Evolutionary conservation across 2,888 invertebrate species (phyloP).

Genomic region (Allacma fusca): DNA sequence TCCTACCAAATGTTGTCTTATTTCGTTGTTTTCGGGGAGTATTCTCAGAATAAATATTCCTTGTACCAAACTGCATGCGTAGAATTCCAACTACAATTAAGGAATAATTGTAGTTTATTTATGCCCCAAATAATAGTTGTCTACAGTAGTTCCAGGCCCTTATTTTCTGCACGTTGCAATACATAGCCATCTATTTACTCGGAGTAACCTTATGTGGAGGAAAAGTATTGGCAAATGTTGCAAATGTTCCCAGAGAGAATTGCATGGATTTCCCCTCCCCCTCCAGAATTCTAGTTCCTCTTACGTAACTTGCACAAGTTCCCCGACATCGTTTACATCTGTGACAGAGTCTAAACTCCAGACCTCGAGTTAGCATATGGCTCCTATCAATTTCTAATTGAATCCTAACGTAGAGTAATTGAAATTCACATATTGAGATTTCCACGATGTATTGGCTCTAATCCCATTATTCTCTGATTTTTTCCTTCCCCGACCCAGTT

Average conservation of each 20-base stretch:
- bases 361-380: background rate
- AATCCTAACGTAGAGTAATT: slow-evolving; percentile 23
- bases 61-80: too few relatives aligned
- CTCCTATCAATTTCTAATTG: slow-evolving; percentile 33
- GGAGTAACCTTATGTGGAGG: background rate
- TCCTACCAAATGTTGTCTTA: too few relatives aligned
- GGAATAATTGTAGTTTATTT: too few relatives aligned
- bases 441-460: background rate
- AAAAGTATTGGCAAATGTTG: slow-evolving; percentile 7
- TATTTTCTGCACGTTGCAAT: too few relatives aligned
- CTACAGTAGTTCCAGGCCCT: too few relatives aligned
- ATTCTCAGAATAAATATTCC: too few relatives aligned
- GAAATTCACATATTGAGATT: slow-evolving; percentile 36
- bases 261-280: background rate
- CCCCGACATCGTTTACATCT: slow-evolving; percentile 24
- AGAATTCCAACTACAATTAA: too few relatives aligned
- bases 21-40: background rate
- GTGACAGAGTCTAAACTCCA: slow-evolving; percentile 4
- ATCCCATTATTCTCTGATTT: slow-evolving; percentile 19
- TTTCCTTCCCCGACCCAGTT: too few relatives aligned
- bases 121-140: too few relatives aligned
- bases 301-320: slow-evolving; percentile 20
- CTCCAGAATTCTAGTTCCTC: background rate
- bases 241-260: background rate
- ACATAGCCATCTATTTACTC: too few relatives aligned